Conservation (phyloP, 2,888 invertebrate species). For the Cabera pusaria region DNA sequence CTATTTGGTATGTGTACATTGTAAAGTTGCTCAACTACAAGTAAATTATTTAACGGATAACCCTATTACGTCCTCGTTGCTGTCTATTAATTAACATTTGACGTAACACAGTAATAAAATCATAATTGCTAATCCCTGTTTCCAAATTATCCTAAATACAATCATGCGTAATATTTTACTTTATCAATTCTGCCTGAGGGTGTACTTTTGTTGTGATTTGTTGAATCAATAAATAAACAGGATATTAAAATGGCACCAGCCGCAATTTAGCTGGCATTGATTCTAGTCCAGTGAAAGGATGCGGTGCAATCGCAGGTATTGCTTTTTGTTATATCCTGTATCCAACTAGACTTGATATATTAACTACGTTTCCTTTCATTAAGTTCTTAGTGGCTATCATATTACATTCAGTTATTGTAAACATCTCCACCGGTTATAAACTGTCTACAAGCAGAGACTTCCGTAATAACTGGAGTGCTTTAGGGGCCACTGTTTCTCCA, state of each 20-base stretch:
- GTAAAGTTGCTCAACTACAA: constrained; percentile 23
- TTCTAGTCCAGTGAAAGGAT: constrained; percentile 10
- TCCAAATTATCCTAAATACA: too few relatives aligned
- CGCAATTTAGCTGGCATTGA: constrained; percentile 3
- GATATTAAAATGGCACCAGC: constrained; percentile 13
- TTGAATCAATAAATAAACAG: constrained; percentile 7
- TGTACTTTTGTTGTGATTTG: not conserved
- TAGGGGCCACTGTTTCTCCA: constrained; percentile 25
- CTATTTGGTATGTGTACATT: constrained; percentile 23
- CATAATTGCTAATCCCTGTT: too few relatives aligned
- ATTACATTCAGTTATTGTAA: constrained; percentile 6
- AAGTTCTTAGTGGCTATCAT: not conserved
- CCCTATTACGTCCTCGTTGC: too few relatives aligned
- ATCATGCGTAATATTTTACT: too few relatives aligned
- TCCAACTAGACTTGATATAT: constrained; percentile 5
- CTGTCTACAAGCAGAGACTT: constrained; percentile 21
- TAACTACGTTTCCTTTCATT: constrained; percentile 6
- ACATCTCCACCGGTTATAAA: constrained; percentile 5
- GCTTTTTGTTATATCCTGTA: constrained; percentile 18
- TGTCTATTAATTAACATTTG: too few relatives aligned
- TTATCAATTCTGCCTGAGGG: too few relatives aligned
- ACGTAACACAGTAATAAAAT: too few relatives aligned
- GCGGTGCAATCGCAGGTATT: constrained; percentile 11
- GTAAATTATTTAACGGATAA: constrained; percentile 24
- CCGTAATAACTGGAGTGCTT: constrained; percentile 26